phyloP scores from a whole-genome alignment of 2,888 invertebrate species.

The Crepidodera aurea region DNA sequence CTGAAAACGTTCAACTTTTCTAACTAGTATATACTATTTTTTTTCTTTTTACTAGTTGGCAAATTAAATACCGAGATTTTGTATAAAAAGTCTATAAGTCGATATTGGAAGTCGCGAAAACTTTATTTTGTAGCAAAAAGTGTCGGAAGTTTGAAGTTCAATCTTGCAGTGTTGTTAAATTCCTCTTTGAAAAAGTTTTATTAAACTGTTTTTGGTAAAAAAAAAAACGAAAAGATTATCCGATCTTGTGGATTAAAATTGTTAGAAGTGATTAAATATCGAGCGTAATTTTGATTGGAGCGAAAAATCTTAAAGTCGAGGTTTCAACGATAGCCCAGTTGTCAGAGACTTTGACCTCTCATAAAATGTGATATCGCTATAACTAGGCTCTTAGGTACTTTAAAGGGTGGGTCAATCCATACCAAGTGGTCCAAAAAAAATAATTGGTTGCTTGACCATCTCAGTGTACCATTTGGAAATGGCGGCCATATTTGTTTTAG shows the following conservation, averaged over 20 bases:
- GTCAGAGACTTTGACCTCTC: too few relatives aligned
- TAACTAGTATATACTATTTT: background rate
- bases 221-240: background rate
- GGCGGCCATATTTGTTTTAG: too few relatives aligned
- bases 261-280: background rate
- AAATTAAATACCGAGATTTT: conserved; percentile 14
- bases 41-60: background rate
- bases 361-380: too few relatives aligned
- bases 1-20: too few relatives aligned
- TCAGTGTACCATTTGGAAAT: too few relatives aligned
- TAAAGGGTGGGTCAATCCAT: too few relatives aligned
- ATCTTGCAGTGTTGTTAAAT: conserved; percentile 15
- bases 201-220: conserved; percentile 8
- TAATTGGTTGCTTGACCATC: too few relatives aligned
- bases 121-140: conserved; percentile 11
- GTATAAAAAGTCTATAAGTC: conserved; percentile 4
- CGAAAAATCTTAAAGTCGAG: too few relatives aligned
- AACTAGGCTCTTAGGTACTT: too few relatives aligned
- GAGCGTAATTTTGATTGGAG: background rate
- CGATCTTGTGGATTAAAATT: background rate
- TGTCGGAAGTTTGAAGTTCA: conserved; percentile 12
- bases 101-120: conserved; percentile 11
- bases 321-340: too few relatives aligned
- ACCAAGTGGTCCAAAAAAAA: too few relatives aligned
- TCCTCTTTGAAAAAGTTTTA: conserved; percentile 1